phyloP scores from a whole-genome alignment of 1,140 invertebrate genomes.

The Papilio xuthus region DNA sequence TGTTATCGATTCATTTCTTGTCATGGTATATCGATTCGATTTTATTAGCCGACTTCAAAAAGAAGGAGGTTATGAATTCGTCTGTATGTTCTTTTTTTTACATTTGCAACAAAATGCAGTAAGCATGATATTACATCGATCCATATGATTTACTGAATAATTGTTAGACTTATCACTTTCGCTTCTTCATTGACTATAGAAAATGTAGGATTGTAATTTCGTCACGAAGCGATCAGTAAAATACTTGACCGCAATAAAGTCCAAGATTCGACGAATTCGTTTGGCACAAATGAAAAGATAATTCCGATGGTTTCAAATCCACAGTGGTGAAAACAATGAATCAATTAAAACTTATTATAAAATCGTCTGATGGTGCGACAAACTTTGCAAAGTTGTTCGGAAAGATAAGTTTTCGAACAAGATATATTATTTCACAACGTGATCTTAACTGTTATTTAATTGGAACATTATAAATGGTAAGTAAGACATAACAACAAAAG shows the following conservation, averaged over 20 bases:
- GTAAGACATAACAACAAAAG: no score
- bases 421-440: background rate
- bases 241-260: background rate
- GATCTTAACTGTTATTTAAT: background rate
- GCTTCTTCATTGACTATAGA: background rate
- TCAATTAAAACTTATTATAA: conserved; percentile 22
- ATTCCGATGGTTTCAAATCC: background rate
- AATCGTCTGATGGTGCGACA: background rate
- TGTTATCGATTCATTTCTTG: background rate
- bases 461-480: no score
- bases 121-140: no score
- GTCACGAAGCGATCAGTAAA: background rate
- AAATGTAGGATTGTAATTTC: background rate
- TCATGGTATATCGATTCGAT: no score
- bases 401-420: background rate
- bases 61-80: no score
- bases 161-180: no score
- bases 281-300: background rate
- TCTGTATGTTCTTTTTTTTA: no score
- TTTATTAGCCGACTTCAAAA: no score
- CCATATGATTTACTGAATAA: no score
- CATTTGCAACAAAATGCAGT: no score
- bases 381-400: conserved; percentile 1
- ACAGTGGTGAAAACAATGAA: conserved; percentile 2
- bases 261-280: background rate